Percentiles rank a stretch among this genome's conserved stretches.
These are phyloP conservation scores for Luidia sarsii DNA, from an alignment of 53 echinoderm and acorn worm species.

Conservation along the genomic window DNA sequence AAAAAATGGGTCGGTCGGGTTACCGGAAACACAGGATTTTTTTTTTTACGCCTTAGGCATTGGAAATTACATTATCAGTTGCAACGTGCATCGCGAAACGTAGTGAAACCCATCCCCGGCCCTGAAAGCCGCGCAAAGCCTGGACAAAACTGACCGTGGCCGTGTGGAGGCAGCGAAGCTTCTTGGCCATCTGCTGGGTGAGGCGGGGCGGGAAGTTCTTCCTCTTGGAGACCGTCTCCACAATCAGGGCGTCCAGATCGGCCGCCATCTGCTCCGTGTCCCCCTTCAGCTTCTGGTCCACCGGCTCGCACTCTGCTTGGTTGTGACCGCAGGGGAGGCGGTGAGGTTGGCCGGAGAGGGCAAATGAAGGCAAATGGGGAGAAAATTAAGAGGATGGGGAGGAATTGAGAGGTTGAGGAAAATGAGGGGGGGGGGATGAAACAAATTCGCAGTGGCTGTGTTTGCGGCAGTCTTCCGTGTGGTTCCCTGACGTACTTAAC, in stretches of 20 bases:
- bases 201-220: conserved; percentile 58
- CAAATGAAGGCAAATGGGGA: background rate
- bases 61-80: no score
- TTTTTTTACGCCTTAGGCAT: no score
- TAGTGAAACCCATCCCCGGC: no score
- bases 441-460: no score
- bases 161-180: conserved; percentile 55
- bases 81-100: no score
- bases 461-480: no score
- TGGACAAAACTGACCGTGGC: conserved; percentile 44
- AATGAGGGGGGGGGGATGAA: no score
- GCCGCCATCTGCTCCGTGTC: conserved; percentile 61
- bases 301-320: conserved; percentile 77
- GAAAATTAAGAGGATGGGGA: background rate
- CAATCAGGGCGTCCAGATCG: conserved; percentile 60
- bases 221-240: conserved; percentile 67
- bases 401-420: background rate
- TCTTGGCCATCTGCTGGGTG: conserved; percentile 59
- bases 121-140: no score
- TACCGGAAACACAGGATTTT: no score
- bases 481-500: no score
- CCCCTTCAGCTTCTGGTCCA: conserved; percentile 62
- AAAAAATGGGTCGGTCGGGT: no score
- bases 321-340: background rate
- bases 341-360: no score